phyloP scores from a whole-genome alignment of 2,113 vertebrate genomes.

The Galeopterus variegatus region DNA sequence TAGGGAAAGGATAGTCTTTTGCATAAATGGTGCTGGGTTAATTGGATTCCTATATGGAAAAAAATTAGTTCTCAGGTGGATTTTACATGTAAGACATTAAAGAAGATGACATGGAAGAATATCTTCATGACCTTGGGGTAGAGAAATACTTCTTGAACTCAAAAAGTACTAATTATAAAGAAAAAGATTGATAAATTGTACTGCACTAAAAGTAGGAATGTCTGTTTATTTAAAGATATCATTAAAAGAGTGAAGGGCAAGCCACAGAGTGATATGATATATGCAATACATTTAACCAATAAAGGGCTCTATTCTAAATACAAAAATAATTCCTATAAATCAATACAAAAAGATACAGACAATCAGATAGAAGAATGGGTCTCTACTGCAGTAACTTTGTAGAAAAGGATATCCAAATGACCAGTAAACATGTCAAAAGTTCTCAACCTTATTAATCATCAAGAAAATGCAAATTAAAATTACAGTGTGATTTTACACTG shows the following conservation, averaged over 20 bases:
- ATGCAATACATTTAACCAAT: not conserved
- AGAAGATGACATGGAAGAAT: not conserved
- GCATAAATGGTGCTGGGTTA: not conserved
- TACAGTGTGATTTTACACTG: not conserved
- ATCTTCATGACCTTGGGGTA: not conserved
- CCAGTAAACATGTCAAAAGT: not conserved
- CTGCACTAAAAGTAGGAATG: not conserved
- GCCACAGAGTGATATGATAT: not conserved
- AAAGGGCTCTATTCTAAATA: not conserved
- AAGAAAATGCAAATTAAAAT: constrained; percentile 45
- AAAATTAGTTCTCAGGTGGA: not conserved
- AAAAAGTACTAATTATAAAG: not conserved
- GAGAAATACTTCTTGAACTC: constrained; percentile 3
- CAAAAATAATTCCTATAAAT: not conserved
- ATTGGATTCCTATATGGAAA: not conserved
- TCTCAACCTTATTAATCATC: not conserved
- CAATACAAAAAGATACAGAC: not conserved
- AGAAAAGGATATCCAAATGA: not conserved
- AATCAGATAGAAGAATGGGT: not conserved
- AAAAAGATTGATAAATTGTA: not conserved
- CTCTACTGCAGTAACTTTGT: not conserved
- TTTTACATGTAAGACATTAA: constrained; percentile 11
- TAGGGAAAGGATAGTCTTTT: not conserved
- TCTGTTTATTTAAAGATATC: not conserved
- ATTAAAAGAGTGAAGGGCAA: not conserved